Percentiles rank a stretch among this genome's conserved stretches.
Conservation (phyloP, 1,140 invertebrate species). For the Ladona fulva region DNA sequence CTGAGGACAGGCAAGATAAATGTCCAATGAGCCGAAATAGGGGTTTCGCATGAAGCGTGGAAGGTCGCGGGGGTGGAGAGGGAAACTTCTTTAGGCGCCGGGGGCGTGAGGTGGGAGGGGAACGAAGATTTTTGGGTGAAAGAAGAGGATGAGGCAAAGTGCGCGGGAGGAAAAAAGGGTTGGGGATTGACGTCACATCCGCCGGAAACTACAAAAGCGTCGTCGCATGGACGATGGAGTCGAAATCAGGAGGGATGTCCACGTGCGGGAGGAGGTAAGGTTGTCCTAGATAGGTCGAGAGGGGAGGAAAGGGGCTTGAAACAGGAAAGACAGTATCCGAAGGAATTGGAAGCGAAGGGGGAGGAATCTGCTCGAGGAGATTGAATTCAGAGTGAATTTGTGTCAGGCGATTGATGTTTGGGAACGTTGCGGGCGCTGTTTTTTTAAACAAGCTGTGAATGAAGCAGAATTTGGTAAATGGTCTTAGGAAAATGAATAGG, state of each 20-base stretch:
- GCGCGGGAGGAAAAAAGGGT: not conserved
- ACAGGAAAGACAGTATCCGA: not conserved
- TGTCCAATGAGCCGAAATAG: no score
- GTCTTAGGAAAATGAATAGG: no score
- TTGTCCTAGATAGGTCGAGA: not conserved
- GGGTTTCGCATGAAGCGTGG: no score
- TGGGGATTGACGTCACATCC: not conserved
- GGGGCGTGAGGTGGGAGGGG: no score
- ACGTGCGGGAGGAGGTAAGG: not conserved
- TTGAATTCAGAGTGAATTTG: no score
- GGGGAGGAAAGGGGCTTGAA: not conserved
- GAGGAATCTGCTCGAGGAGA: not conserved
- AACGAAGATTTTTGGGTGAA: not conserved
- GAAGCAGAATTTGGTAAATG: no score
- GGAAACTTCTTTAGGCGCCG: no score
- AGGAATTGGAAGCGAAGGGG: not conserved
- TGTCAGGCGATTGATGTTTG: no score
- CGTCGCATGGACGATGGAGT: not conserved
- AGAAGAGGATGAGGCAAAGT: not conserved
- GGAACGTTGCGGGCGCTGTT: no score
- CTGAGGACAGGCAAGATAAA: no score
- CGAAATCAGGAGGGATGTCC: not conserved
- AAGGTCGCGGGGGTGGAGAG: no score
- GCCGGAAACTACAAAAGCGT: conserved; percentile 7
- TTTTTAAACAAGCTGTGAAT: no score